Base-by-base conservation (phyloP, 2,113 vertebrate genomes). In the Opisthocomus hoazin region DNA sequence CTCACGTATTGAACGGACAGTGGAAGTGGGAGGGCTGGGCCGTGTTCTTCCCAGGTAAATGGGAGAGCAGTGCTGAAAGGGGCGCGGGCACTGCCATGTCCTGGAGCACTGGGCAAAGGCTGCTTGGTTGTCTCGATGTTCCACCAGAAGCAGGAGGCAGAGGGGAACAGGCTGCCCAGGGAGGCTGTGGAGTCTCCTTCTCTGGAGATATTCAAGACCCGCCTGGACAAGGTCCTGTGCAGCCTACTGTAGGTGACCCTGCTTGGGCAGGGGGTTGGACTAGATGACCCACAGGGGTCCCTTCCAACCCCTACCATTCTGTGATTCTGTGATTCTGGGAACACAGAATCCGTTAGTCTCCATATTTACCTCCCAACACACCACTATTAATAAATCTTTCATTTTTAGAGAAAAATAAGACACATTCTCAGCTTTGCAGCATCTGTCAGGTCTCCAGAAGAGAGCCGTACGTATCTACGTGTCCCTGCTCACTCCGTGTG, bases 41-140 rank as follows among this genome's bases (percentile, higher is more conserved):
- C 2, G 0, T 6, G 4, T 29, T 30, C 41, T 29, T 27, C 4
- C 11, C 3, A 0, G n/a, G 58, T 17, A 0, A 10, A 22, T 8
- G 0, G 57, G 68, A 15, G 66, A 16, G 73, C 12, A 11, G 27
- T 23, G n/a, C 75, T 26, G 11, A 3, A 20, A 32, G 69, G 45
- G 22, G 34, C 21, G 34, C 0, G 23, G 64, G 65, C n/a, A 10
- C 11, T 23, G 51, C 64, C 11, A 0, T 1, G 11, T 50, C 64
- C 60, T 9, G 63, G 36, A 57, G 60, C 17, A 0, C 1, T 36
- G 60, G 23, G 61, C 13, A 21, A 32, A 37, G 63, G 27, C 85
- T 61, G 27, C 2, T 1, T 17, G 30, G 9, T 21, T 43, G 43
- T 61, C 53, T n/a, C 30, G 1, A 0, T 3, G 1, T 26, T 18